Percentiles rank a stretch among this genome's conserved stretches.
Conservation (phyloP, 1,140 invertebrate species). For the Ylistrum balloti region DNA sequence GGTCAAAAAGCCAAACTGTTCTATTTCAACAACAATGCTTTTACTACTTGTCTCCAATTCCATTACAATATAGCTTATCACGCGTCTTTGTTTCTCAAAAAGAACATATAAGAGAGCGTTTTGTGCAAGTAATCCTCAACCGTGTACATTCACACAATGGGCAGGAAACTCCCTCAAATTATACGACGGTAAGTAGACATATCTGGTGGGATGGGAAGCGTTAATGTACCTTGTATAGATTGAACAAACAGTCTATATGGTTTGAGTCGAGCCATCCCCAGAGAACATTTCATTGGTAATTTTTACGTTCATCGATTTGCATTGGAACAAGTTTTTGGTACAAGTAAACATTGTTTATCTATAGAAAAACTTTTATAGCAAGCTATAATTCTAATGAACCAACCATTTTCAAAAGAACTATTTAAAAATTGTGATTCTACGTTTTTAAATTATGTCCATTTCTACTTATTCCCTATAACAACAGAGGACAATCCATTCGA, state of each 20-base stretch:
- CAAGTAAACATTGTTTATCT: not conserved
- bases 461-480: not conserved
- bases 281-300: not conserved
- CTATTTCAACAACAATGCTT: not conserved
- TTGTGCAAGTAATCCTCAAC: constrained; percentile 2
- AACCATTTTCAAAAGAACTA: not conserved
- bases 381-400: not conserved
- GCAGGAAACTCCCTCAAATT: constrained; percentile 16
- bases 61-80: constrained; percentile 19
- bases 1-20: constrained; percentile 8
- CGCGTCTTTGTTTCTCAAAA: not conserved
- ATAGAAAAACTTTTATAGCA: too few species aligned
- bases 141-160: not conserved
- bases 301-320: not conserved
- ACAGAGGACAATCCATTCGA: not conserved
- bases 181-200: not conserved
- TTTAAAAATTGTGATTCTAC: not conserved
- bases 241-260: not conserved
- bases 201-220: not conserved
- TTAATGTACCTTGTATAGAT: not conserved
- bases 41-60: not conserved
- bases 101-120: constrained; percentile 18
- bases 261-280: not conserved
- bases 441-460: not conserved
- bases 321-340: not conserved